Percentiles rank a stretch among this genome's conserved stretches.
These are phyloP conservation scores for Eumacrocentrus americanus DNA, from an alignment of 2,888 invertebrate genomes.

Conservation along the genomic window DNA sequence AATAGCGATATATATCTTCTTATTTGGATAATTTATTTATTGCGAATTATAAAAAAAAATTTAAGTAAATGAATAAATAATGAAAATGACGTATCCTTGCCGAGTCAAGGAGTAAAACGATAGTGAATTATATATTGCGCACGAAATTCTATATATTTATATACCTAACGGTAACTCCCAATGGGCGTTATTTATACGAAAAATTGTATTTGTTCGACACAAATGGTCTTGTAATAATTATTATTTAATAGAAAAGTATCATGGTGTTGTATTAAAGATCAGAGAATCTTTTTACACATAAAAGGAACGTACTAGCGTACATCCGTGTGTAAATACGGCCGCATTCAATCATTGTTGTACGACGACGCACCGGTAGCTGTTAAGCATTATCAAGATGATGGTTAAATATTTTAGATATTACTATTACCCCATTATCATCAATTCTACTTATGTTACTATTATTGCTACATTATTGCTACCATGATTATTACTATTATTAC, in stretches of 20 bases:
- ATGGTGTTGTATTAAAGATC: not conserved
- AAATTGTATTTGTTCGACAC: not conserved
- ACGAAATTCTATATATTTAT: conserved; percentile 48
- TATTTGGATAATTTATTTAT: conserved; percentile 57
- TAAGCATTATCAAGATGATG: conserved; percentile 52
- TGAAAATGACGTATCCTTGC: conserved; percentile 10
- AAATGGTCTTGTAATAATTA: not conserved
- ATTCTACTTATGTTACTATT: conserved; percentile 33
- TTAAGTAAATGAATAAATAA: not conserved
- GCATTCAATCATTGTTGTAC: conserved; percentile 32
- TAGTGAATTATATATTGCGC: conserved; percentile 37
- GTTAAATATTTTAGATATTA: conserved; percentile 58
- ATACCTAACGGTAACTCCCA: conserved; percentile 34
- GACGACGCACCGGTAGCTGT: conserved; percentile 48
- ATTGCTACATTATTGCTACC: conserved; percentile 17
- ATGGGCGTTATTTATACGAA: not conserved
- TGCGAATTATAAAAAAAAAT: conserved; percentile 35
- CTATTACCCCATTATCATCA: conserved; percentile 46
- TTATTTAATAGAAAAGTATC: not conserved
- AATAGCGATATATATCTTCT: conserved; percentile 45
- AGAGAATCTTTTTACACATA: conserved; percentile 18
- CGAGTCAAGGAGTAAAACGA: conserved; percentile 16
- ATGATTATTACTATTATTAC: conserved; percentile 49
- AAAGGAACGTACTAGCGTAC: conserved; percentile 14
- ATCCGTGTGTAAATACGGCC: conserved; percentile 24